phyloP scores from a whole-genome alignment of 2,113 vertebrate species.

The Bettongia penicillata region DNA sequence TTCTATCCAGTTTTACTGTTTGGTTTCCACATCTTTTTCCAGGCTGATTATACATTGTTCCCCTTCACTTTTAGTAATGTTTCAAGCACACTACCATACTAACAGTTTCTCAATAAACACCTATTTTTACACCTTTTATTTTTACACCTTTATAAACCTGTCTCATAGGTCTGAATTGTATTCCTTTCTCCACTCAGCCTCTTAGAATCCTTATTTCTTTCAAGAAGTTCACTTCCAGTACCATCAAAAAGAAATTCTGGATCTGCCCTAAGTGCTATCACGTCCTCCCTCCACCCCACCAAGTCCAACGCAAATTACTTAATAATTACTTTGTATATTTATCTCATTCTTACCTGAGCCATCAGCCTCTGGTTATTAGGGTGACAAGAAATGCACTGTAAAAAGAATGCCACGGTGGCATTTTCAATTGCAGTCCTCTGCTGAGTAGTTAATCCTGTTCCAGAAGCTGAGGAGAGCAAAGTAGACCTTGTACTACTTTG shows the following conservation, averaged over 20 bases:
- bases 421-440: constrained; percentile 98
- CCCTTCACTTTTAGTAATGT: background rate
- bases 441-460: constrained; percentile 93
- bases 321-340: background rate
- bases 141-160: background rate
- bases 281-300: background rate
- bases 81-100: background rate
- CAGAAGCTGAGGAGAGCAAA: constrained; percentile 85
- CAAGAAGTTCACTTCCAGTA: background rate
- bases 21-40: background rate
- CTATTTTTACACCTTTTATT: background rate
- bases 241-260: background rate
- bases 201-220: background rate
- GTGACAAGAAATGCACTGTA: constrained; percentile 99
- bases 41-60: background rate
- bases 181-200: background rate
- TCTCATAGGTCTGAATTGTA: background rate
- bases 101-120: background rate
- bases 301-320: background rate
- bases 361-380: constrained; percentile 98
- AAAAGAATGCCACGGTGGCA: constrained; percentile 96
- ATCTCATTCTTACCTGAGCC: constrained; percentile 90
- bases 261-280: background rate
- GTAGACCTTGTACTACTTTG: constrained; percentile 85
- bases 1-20: background rate